Evolutionary conservation across 1,140 invertebrate genomes (phyloP).

Genomic region (Drosophila insularis): DNA sequence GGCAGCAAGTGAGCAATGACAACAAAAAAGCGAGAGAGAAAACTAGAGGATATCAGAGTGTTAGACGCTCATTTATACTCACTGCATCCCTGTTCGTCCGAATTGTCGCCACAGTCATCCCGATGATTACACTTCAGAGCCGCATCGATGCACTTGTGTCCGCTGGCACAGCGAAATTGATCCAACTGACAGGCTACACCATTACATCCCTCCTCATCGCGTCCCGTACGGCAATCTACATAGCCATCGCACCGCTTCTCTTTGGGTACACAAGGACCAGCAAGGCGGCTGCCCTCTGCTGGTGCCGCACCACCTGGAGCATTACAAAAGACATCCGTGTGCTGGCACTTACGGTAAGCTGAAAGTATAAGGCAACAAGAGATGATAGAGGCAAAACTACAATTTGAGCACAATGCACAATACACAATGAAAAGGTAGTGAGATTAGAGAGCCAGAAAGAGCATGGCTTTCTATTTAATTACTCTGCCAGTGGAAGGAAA

Average conservation of each 20-base stretch:
- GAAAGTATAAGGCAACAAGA: slow-evolving; percentile 20
- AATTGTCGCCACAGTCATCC: slow-evolving; percentile 94
- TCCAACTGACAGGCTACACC: slow-evolving; percentile 90
- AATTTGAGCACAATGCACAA: no score
- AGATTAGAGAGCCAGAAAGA: not conserved
- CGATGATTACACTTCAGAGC: slow-evolving; percentile 93
- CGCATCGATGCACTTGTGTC: slow-evolving; percentile 92
- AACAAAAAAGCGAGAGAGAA: not conserved
- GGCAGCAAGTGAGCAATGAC: no score
- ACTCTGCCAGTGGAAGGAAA: not conserved
- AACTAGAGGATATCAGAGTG: not conserved
- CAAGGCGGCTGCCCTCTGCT: slow-evolving; percentile 82
- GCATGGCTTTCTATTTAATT: slow-evolving; percentile 32
- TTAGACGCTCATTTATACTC: slow-evolving; percentile 80
- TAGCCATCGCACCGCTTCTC: slow-evolving; percentile 95
- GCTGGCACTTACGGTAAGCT: slow-evolving; percentile 93
- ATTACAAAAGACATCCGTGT: slow-evolving; percentile 92
- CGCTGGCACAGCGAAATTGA: slow-evolving; percentile 94
- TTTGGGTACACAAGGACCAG: slow-evolving; percentile 91
- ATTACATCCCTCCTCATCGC: slow-evolving; percentile 92
- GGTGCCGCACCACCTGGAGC: slow-evolving; percentile 82
- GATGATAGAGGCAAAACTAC: no score
- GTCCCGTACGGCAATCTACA: slow-evolving; percentile 92
- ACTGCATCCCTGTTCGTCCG: slow-evolving; percentile 94
- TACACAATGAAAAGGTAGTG: not conserved